A percentile compares a stretch with the other conserved stretches of the same genome.
phyloP scores from a whole-genome alignment of 2,888 invertebrate species.

The Melieria omissa region DNA sequence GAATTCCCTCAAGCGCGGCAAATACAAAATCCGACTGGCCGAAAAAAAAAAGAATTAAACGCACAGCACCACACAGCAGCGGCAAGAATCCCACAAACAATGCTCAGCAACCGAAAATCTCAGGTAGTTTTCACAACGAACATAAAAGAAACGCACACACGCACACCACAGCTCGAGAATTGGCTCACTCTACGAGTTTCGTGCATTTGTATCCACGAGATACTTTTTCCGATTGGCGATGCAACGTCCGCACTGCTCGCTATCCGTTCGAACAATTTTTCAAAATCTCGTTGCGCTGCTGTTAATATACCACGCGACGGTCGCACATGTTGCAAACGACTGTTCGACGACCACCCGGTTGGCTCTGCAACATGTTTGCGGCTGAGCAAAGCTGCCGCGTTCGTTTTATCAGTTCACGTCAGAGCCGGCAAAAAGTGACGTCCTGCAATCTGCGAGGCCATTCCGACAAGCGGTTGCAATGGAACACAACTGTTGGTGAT shows the following conservation, averaged over 20 bases:
- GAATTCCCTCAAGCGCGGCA: constrained; percentile 27
- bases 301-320: constrained; percentile 20
- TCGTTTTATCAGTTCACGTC: too few relatives aligned
- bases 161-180: neutral
- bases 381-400: too few relatives aligned
- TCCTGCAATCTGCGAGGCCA: too few relatives aligned
- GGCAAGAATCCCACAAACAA: constrained; percentile 16
- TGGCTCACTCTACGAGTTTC: neutral
- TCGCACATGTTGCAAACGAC: constrained; percentile 21
- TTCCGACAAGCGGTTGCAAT: too few relatives aligned
- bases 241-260: neutral
- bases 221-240: constrained; percentile 1
- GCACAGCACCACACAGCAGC: constrained; percentile 13
- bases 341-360: neutral
- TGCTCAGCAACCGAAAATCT: neutral
- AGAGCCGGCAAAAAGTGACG: too few relatives aligned
- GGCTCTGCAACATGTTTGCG: neutral
- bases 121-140: constrained; percentile 27
- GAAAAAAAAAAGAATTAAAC: constrained; percentile 5
- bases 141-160: constrained; percentile 9
- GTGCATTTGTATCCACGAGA: neutral
- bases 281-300: constrained; percentile 13
- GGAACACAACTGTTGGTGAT: too few relatives aligned
- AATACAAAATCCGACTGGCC: constrained; percentile 14
- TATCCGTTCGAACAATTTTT: constrained; percentile 26